phyloP scores from a whole-genome alignment of 2,888 invertebrate species.

The Barypeithes pellucidus region DNA sequence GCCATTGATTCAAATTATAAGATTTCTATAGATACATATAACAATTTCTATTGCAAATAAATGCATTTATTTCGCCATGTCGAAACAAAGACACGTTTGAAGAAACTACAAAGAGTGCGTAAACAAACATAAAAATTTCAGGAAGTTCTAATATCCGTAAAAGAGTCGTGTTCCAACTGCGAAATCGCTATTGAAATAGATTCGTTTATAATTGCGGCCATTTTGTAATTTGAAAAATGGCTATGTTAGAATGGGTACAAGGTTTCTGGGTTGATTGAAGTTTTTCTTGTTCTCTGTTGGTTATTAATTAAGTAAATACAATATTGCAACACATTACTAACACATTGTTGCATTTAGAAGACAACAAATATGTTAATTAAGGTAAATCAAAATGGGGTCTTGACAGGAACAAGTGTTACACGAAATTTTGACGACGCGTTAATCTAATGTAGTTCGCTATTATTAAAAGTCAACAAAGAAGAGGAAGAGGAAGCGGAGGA shows the following conservation, averaged over 20 bases:
- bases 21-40: constrained; percentile 3
- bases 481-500: too few species aligned
- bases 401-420: too few species aligned
- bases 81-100: constrained; percentile 25
- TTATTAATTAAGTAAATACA: constrained; percentile 13
- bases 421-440: too few species aligned
- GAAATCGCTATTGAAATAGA: constrained; percentile 36
- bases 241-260: constrained; percentile 15
- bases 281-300: constrained; percentile 8
- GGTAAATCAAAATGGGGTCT: not conserved
- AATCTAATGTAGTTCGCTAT: too few species aligned
- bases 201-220: constrained; percentile 41
- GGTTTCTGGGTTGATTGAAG: constrained; percentile 22
- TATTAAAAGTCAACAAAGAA: too few species aligned
- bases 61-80: constrained; percentile 13
- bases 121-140: constrained; percentile 21
- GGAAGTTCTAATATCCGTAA: constrained; percentile 17
- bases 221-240: constrained; percentile 38
- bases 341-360: not conserved
- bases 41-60: constrained; percentile 20
- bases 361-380: not conserved
- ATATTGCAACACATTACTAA: not conserved
- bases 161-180: constrained; percentile 16
- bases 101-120: constrained; percentile 26
- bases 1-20: not conserved